Percentiles rank a stretch among this genome's conserved stretches.
Evolutionary conservation across 2,797 vertebrate species (phyloP).

Genomic region (Petrocephalus schoutedeni): DNA sequence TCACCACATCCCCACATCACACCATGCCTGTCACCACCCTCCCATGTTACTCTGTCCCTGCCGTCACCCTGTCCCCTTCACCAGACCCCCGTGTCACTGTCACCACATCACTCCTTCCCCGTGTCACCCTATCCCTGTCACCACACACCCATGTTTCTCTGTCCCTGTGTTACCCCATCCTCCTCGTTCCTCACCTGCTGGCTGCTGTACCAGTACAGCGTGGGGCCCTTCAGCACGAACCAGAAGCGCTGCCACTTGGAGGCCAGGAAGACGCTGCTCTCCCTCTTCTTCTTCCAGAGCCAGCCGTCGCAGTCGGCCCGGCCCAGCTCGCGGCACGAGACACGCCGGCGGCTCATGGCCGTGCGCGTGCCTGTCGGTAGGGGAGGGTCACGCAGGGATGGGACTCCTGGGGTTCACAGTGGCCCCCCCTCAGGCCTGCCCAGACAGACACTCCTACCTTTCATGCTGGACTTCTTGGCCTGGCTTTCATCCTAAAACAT

Average conservation of each 20-base stretch:
- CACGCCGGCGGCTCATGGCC: conserved; percentile 74
- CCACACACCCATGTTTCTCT: too few relatives aligned
- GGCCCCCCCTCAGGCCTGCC: neutral
- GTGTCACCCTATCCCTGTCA: too few relatives aligned
- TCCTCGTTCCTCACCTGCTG: conserved; percentile 61
- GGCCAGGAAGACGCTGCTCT: conserved; percentile 72
- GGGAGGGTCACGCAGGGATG: neutral
- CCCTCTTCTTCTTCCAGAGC: conserved; percentile 90
- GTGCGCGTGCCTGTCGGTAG: conserved; percentile 48
- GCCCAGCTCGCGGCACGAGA: conserved; percentile 85
- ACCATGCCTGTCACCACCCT: too few relatives aligned
- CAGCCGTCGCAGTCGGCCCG: conserved; percentile 84
- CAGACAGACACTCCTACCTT: conserved; percentile 51
- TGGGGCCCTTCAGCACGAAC: conserved; percentile 83
- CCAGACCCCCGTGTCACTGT: too few relatives aligned
- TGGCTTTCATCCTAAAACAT: conserved; percentile 55
- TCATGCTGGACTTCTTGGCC: conserved; percentile 50
- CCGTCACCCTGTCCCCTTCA: too few relatives aligned
- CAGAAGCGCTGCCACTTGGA: conserved; percentile 95
- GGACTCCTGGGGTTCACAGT: neutral
- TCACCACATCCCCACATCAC: too few relatives aligned
- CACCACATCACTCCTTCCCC: too few relatives aligned
- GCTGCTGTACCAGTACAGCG: conserved; percentile 83
- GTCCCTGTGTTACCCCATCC: neutral
- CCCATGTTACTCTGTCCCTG: too few relatives aligned